Percentiles rank a stretch among this genome's conserved stretches.
Conservation (phyloP, 2,113 vertebrate genomes). For the Oncorhynchus keta region DNA sequence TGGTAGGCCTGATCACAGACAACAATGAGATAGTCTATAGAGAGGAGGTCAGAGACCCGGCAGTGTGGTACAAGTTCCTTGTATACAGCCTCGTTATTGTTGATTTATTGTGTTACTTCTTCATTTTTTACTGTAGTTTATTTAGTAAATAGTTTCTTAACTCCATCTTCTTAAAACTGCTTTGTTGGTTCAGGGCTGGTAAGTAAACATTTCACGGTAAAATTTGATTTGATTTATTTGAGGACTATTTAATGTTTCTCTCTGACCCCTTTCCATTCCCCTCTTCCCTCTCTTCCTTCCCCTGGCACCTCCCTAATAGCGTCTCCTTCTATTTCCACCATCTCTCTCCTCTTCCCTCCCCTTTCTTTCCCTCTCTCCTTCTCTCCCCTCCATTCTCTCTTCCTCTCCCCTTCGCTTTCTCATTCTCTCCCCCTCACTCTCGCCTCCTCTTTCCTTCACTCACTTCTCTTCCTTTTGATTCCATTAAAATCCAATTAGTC, state of each 20-base stretch:
- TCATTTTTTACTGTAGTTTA: no score
- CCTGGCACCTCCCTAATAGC: not conserved
- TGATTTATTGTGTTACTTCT: no score
- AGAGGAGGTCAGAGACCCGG: no score
- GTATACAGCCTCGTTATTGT: no score
- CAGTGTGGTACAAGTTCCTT: no score
- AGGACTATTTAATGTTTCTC: constrained; percentile 15
- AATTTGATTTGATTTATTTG: not conserved
- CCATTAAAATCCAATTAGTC: constrained; percentile 61
- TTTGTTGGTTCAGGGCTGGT: no score
- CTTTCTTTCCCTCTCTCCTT: not conserved
- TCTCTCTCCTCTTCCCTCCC: not conserved
- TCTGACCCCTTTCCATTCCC: not conserved
- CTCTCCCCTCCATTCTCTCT: not conserved
- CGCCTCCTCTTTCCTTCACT: not conserved
- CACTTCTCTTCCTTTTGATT: constrained; percentile 33
- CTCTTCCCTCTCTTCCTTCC: not conserved
- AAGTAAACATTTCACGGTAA: no score
- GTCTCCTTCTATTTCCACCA: no score
- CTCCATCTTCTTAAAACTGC: no score
- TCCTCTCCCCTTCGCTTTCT: not conserved
- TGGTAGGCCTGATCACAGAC: no score
- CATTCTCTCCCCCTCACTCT: not conserved
- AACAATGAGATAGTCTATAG: no score
- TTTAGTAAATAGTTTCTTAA: no score